Percentiles rank a stretch among this genome's conserved stretches.
Conservation (phyloP, 2,113 vertebrate species). For the Dasyornis broadbenti region DNA sequence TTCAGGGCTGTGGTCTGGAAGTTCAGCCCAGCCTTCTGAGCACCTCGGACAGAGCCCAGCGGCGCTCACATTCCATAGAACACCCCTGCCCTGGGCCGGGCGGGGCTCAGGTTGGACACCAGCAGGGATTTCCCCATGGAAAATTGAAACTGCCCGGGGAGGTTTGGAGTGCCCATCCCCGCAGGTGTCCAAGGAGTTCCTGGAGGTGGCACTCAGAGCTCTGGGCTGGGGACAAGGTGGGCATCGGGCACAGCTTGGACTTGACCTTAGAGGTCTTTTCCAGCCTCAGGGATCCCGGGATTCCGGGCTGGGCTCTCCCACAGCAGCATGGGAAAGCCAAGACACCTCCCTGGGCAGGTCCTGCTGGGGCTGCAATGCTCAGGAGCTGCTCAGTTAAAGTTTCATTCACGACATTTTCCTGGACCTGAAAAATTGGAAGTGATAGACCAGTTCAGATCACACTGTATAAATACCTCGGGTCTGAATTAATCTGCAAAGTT, state of each 20-base stretch:
- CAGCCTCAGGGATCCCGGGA: fast-evolving
- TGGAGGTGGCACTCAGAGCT: background rate
- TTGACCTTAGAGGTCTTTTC: background rate
- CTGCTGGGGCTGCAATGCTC: background rate
- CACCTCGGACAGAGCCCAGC: background rate
- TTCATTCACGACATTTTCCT: background rate
- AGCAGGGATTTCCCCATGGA: background rate
- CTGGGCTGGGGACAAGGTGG: background rate
- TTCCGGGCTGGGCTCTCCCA: background rate
- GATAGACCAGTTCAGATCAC: background rate
- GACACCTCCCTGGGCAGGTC: fast-evolving
- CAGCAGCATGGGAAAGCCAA: fast-evolving
- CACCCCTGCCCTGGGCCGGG: background rate
- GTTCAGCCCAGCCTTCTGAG: background rate
- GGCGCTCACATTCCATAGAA: fast-evolving
- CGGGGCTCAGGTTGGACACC: fast-evolving
- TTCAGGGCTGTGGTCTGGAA: background rate
- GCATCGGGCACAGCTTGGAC: fast-evolving
- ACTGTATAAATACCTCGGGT: background rate
- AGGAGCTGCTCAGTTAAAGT: background rate
- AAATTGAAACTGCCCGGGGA: background rate
- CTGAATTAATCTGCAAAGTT: slow-evolving; percentile 60
- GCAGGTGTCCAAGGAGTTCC: background rate
- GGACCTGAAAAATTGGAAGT: background rate
- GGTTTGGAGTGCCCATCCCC: background rate